These are phyloP conservation scores for Limosa lapponica DNA, from an alignment of 2,797 vertebrate species.

Conservation along the genomic window DNA sequence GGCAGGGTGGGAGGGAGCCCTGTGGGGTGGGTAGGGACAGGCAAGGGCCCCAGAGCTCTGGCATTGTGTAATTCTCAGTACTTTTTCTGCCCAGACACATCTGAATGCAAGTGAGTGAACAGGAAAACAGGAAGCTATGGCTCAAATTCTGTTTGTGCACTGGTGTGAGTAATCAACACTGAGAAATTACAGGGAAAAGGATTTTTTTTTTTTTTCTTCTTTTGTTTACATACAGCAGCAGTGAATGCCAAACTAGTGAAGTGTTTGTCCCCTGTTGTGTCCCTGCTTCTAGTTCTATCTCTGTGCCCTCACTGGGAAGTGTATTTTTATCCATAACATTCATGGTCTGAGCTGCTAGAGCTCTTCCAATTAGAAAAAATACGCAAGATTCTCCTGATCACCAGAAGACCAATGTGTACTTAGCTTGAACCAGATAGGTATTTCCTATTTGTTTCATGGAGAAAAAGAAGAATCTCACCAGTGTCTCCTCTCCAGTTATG, in stretches of 20 bases:
- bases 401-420: background rate
- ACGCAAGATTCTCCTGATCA: background rate
- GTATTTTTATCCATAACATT: background rate
- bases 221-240: background rate
- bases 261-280: background rate
- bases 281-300: background rate
- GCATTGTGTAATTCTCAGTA: background rate
- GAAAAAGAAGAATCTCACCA: background rate
- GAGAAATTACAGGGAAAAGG: background rate
- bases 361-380: background rate
- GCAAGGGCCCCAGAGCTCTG: background rate
- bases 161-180: background rate
- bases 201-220: slow-evolving; percentile 16
- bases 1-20: background rate
- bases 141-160: background rate
- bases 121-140: background rate
- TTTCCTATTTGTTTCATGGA: background rate
- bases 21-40: fast-evolving
- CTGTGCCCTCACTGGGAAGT: background rate
- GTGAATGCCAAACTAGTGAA: background rate
- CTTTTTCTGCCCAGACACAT: background rate
- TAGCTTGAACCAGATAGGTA: background rate
- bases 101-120: background rate
- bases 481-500: background rate
- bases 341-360: background rate